Conservation (phyloP, 2,888 invertebrate species). For the Agonopterix heracliana region DNA sequence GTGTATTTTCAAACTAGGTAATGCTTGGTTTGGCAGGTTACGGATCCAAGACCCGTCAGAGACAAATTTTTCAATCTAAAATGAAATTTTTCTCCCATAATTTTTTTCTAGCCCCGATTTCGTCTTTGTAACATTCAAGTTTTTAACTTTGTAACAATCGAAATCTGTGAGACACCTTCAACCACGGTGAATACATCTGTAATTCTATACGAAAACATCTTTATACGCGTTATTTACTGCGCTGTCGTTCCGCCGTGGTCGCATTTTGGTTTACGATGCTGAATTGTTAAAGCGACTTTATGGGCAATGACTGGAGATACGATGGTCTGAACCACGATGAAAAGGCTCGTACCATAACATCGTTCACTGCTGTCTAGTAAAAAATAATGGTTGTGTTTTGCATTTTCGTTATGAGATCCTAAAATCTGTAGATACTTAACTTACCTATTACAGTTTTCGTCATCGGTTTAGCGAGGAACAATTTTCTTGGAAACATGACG, state of each 20-base stretch:
- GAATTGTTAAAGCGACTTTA: conserved; percentile 39
- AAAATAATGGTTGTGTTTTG: conserved; percentile 10
- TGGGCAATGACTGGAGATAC: conserved; percentile 16
- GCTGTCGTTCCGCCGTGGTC: conserved; percentile 22
- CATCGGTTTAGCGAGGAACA: not conserved
- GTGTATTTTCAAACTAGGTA: too few species aligned
- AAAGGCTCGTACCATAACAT: conserved; percentile 3
- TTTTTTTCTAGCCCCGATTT: too few species aligned
- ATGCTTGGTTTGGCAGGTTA: too few species aligned
- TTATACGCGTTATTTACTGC: conserved; percentile 35
- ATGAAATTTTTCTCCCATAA: too few species aligned
- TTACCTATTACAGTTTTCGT: not conserved
- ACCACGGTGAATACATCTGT: not conserved
- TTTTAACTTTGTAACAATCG: too few species aligned
- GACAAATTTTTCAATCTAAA: too few species aligned
- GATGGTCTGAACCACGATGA: conserved; percentile 3
- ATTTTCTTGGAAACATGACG: conserved; percentile 5
- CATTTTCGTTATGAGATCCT: conserved; percentile 3
- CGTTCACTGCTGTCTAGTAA: conserved; percentile 9
- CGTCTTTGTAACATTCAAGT: too few species aligned
- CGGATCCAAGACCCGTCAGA: too few species aligned
- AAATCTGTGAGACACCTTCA: too few species aligned
- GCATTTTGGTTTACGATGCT: conserved; percentile 35
- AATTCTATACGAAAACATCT: conserved; percentile 25
- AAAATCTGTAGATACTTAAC: not conserved